Conservation (phyloP, 2,888 invertebrate genomes). For the Heliconius cydno region DNA sequence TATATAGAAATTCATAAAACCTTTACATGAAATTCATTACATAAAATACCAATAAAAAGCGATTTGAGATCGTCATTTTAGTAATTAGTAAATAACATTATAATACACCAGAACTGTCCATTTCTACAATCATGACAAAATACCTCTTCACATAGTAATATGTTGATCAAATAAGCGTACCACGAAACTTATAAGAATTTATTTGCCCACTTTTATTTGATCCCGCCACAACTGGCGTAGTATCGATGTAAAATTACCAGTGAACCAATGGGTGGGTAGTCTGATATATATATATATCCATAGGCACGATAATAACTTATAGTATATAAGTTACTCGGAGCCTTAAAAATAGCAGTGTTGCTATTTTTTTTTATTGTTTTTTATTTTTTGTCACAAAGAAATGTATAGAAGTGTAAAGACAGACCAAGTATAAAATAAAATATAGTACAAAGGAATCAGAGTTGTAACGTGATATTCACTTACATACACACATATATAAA, state of each 20-base stretch:
- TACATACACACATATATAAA: neutral
- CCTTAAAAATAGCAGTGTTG: constrained; percentile 6
- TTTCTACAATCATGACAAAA: constrained; percentile 11
- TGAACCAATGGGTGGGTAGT: neutral
- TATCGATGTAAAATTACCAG: neutral
- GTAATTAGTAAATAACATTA: neutral
- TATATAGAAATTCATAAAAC: no score
- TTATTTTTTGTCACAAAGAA: neutral
- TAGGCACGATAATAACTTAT: neutral
- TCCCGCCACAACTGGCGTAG: neutral
- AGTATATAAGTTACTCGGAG: neutral
- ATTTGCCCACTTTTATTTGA: neutral
- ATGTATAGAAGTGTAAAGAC: constrained; percentile 3
- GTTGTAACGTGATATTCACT: neutral
- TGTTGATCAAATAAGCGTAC: neutral
- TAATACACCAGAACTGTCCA: neutral
- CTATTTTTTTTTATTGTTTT: neutral
- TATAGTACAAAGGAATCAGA: neutral
- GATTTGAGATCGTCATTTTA: no score
- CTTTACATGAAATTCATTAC: neutral
- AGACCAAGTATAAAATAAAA: neutral
- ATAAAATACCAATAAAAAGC: neutral
- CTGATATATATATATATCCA: neutral
- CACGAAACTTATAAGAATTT: neutral
- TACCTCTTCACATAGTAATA: neutral